Percentiles rank a stretch among this genome's conserved stretches.
Evolutionary conservation across 2,113 vertebrate species (phyloP).

Genomic region (Xyliphius kryptos): DNA sequence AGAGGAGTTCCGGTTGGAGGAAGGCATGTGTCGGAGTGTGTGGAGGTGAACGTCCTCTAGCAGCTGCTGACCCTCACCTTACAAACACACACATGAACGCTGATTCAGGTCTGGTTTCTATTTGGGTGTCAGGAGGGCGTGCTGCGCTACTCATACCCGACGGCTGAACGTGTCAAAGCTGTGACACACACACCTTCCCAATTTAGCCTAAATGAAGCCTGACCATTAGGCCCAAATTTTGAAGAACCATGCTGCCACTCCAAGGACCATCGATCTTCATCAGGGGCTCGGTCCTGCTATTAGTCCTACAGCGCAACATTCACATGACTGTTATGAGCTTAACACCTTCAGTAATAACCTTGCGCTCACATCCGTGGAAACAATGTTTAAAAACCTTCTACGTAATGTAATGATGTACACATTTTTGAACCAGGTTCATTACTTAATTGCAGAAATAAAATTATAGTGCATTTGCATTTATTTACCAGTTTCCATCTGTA

Average conservation of each 20-base stretch:
- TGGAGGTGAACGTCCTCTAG: constrained; percentile 66
- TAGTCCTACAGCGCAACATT: constrained; percentile 17
- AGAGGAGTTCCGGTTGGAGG: constrained; percentile 28
- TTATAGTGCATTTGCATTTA: too few species aligned
- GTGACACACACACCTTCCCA: constrained; percentile 49
- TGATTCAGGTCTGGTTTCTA: constrained; percentile 66
- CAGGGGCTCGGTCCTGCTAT: constrained; percentile 21
- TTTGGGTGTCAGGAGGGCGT: constrained; percentile 72
- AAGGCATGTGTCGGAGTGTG: neutral
- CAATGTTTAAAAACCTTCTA: neutral
- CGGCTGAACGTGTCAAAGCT: constrained; percentile 63
- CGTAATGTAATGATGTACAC: too few species aligned
- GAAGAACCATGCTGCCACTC: constrained; percentile 18
- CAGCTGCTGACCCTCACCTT: constrained; percentile 83
- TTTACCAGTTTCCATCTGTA: too few species aligned
- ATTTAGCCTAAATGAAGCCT: constrained; percentile 38
- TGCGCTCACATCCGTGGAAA: neutral
- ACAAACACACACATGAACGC: constrained; percentile 18
- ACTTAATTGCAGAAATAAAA: too few species aligned
- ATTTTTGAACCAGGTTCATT: too few species aligned
- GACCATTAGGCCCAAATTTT: constrained; percentile 37
- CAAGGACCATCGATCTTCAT: constrained; percentile 39
- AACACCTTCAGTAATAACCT: constrained; percentile 6
- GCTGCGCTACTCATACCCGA: constrained; percentile 70
- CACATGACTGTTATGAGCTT: constrained; percentile 1